phyloP scores from a whole-genome alignment of 2,113 vertebrate genomes.

The Neofelis nebulosa region DNA sequence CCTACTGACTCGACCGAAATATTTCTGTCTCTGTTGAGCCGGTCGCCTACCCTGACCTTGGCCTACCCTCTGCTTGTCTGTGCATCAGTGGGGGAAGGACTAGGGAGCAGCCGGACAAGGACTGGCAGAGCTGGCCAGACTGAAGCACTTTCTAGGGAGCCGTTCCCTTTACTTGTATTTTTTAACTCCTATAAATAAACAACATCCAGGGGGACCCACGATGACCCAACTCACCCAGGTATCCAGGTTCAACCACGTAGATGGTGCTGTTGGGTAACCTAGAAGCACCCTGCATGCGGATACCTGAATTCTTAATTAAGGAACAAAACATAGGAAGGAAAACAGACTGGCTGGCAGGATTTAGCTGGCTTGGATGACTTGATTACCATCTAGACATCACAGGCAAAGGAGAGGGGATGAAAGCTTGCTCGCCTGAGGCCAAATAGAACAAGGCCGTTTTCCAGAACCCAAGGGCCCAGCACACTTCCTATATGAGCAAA shows the following conservation, averaged over 20 bases:
- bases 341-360: not conserved
- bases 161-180: not conserved
- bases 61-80: not conserved
- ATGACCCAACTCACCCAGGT: conserved; percentile 87
- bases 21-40: not conserved
- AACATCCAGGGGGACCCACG: not conserved
- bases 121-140: not conserved
- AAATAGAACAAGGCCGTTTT: not conserved
- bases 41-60: not conserved
- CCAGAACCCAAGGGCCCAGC: not conserved
- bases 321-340: conserved; percentile 27
- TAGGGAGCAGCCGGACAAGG: no score
- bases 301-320: conserved; percentile 87
- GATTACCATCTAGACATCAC: rapidly evolving
- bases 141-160: no score
- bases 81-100: not conserved
- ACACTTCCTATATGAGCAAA: not conserved
- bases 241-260: conserved; percentile 93
- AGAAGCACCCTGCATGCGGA: conserved; percentile 95
- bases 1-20: not conserved
- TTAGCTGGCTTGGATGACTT: rapidly evolving
- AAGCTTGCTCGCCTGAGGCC: not conserved
- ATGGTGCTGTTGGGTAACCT: conserved; percentile 95
- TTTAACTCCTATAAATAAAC: not conserved
- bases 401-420: not conserved